Conservation (phyloP, 1,140 invertebrate genomes). For the Platyscapa corneri region DNA sequence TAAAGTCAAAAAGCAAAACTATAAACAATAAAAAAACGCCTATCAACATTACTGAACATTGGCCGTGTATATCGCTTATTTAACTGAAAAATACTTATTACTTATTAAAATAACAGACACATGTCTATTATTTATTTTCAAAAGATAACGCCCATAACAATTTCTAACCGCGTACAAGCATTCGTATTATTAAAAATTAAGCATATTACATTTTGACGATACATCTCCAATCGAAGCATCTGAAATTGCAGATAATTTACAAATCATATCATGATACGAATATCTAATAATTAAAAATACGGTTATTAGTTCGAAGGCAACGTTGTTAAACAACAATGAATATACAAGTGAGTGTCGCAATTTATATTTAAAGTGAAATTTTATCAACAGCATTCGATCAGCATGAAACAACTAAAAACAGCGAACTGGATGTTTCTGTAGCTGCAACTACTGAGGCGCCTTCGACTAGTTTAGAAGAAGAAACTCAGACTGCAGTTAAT, state of each 20-base stretch:
- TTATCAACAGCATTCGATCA: constrained; percentile 19
- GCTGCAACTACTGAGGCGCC: constrained; percentile 2
- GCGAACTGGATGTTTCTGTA: not conserved
- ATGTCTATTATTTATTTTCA: constrained; percentile 3
- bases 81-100: not conserved
- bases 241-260: constrained; percentile 7
- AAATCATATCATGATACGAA: constrained; percentile 4
- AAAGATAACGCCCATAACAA: not conserved
- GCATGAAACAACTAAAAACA: constrained; percentile 13
- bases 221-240: not conserved
- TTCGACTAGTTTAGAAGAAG: constrained; percentile 2
- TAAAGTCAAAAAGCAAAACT: too few relatives aligned
- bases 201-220: not conserved
- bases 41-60: not conserved
- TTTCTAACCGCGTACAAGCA: not conserved
- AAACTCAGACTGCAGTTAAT: constrained; percentile 1
- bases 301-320: not conserved
- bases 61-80: not conserved
- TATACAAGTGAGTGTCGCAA: constrained; percentile 9
- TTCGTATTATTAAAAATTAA: not conserved
- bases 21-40: too few relatives aligned
- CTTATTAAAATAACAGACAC: not conserved
- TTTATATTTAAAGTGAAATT: constrained; percentile 24
- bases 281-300: constrained; percentile 6
- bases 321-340: constrained; percentile 13